phyloP scores from a whole-genome alignment of 1,140 invertebrate genomes.

The Drosophila simulans region DNA sequence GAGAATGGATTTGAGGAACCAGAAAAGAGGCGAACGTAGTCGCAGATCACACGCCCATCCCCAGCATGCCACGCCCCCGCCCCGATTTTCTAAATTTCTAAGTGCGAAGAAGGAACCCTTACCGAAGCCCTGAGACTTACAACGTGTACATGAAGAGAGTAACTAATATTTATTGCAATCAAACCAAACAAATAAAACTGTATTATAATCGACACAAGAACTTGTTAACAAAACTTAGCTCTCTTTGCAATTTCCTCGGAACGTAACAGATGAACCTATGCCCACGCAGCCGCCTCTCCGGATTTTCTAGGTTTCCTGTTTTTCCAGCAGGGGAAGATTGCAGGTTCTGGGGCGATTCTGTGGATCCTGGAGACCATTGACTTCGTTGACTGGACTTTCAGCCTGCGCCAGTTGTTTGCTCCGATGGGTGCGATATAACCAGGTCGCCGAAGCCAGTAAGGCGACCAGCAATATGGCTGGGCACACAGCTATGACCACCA shows the following conservation, averaged over 20 bases:
- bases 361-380: too few species aligned
- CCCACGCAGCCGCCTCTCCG: too few species aligned
- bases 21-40: constrained; percentile 4
- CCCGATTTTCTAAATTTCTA: constrained; percentile 44
- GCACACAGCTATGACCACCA: constrained; percentile 8
- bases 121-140: constrained; percentile 75
- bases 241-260: too few species aligned
- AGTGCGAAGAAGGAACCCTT: constrained; percentile 47
- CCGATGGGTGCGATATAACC: constrained; percentile 18
- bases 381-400: background rate
- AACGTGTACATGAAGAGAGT: constrained; percentile 61
- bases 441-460: background rate
- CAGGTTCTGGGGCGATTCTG: background rate
- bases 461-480: background rate
- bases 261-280: too few species aligned
- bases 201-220: constrained; percentile 64
- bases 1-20: background rate
- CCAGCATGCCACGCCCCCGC: background rate
- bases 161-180: constrained; percentile 79
- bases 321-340: constrained; percentile 29
- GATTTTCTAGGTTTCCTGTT: background rate
- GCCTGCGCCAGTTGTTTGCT: background rate
- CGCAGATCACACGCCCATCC: constrained; percentile 13
- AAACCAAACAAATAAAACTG: constrained; percentile 71
- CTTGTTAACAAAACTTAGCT: background rate